A percentile compares a stretch with the other conserved stretches of the same genome.
Evolutionary conservation across 2,797 vertebrate genomes (phyloP).

Genomic region (Alauda arvensis): DNA sequence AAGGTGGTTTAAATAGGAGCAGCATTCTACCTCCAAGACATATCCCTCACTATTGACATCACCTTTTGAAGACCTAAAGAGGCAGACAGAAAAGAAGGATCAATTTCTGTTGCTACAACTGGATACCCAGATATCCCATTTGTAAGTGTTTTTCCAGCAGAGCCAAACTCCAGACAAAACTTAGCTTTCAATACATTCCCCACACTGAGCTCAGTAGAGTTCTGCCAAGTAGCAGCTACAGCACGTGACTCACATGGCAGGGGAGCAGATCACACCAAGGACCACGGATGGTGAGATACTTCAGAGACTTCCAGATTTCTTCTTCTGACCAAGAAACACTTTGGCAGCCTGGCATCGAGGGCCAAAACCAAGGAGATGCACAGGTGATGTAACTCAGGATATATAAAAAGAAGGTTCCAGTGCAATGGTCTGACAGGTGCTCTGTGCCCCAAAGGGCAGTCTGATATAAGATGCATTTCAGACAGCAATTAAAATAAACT

Average conservation of each 20-base stretch:
- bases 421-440: background rate
- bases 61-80: constrained; percentile 80
- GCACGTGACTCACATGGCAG: background rate
- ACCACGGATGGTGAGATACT: rapidly evolving
- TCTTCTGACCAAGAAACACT: background rate
- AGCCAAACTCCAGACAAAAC: background rate
- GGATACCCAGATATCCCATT: background rate
- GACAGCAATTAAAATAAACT: background rate
- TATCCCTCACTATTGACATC: constrained; percentile 76
- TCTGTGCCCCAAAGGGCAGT: background rate
- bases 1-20: constrained; percentile 81
- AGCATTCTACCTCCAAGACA: constrained; percentile 87
- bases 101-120: background rate
- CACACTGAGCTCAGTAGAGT: background rate
- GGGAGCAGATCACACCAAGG: background rate
- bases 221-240: background rate
- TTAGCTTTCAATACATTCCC: background rate
- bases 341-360: background rate
- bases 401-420: background rate
- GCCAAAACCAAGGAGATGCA: background rate
- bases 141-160: background rate
- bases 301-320: background rate
- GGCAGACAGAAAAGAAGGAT: constrained; percentile 8
- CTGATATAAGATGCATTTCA: background rate
- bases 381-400: background rate